Evolutionary conservation across 2,113 vertebrate genomes (phyloP).

Genomic region (Lepus americanus): DNA sequence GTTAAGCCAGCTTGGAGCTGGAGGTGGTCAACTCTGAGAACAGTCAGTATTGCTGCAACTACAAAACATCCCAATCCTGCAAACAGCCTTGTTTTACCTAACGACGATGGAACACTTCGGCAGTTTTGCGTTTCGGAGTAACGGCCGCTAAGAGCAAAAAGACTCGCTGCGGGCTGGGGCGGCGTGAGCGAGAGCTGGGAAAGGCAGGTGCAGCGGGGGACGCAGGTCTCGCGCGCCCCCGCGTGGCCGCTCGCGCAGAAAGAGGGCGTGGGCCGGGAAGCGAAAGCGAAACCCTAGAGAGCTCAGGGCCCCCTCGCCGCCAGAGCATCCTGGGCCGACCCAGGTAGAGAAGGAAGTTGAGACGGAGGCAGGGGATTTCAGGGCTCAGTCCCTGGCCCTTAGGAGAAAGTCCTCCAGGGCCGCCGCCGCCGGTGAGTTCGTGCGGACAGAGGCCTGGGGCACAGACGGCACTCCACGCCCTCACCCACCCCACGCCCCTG

Average conservation of each 20-base stretch:
- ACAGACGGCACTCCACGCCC: neutral
- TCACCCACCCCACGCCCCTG: accelerated
- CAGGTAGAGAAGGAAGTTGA: accelerated
- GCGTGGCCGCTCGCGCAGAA: neutral
- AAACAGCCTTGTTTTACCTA: neutral
- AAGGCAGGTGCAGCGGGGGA: accelerated
- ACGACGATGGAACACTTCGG: neutral
- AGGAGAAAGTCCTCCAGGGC: neutral
- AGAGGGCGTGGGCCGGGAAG: neutral
- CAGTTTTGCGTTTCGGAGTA: neutral
- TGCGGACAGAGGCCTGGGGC: neutral
- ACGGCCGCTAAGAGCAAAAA: accelerated
- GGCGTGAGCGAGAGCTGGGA: accelerated
- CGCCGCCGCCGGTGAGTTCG: conserved; percentile 38
- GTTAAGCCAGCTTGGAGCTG: neutral
- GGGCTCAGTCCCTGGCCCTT: neutral
- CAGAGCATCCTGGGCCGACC: accelerated
- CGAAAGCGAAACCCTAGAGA: conserved; percentile 60
- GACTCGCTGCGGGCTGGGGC: accelerated
- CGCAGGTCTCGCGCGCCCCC: conserved; percentile 38
- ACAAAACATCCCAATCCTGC: neutral
- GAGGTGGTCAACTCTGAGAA: neutral
- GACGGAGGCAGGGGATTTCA: neutral
- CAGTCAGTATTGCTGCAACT: neutral
- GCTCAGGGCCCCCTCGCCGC: accelerated